A percentile compares a stretch with the other conserved stretches of the same genome.
These are phyloP conservation scores for Oscheius onirici DNA, from an alignment of 2,888 invertebrate species.

Conservation along the genomic window DNA sequence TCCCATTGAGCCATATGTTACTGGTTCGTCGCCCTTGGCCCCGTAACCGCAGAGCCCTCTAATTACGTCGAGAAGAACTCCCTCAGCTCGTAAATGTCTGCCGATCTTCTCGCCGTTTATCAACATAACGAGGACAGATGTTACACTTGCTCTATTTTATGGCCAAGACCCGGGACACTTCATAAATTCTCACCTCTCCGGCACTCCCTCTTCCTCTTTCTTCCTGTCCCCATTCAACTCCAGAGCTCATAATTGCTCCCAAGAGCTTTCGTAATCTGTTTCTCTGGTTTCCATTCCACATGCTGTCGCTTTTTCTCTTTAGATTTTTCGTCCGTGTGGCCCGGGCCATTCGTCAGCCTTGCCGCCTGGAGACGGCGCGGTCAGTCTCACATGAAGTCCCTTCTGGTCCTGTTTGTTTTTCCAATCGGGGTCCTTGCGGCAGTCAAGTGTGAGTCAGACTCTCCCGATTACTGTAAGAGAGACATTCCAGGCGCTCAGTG, in stretches of 20 bases:
- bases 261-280: too few species aligned
- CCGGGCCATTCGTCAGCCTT: constrained; percentile 14
- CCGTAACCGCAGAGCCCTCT: neutral
- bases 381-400: constrained; percentile 3
- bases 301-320: neutral
- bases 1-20: too few species aligned
- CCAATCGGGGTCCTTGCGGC: neutral
- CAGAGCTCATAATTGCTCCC: neutral
- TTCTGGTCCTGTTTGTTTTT: constrained; percentile 2
- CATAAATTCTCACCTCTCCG: constrained; percentile 24
- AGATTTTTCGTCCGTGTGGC: constrained; percentile 9
- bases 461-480: too few species aligned
- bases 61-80: constrained; percentile 2
- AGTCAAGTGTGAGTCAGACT: too few species aligned
- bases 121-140: constrained; percentile 30
- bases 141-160: constrained; percentile 27
- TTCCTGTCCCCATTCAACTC: constrained; percentile 13
- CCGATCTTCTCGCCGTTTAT: constrained; percentile 18
- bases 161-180: constrained; percentile 12
- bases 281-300: constrained; percentile 25
- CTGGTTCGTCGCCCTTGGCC: neutral
- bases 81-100: constrained; percentile 7
- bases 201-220: neutral
- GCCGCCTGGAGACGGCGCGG: constrained; percentile 24
- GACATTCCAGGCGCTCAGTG: constrained; percentile 33